phyloP scores from a whole-genome alignment of 2,888 invertebrate species.

The Dolichomitus sp. region DNA sequence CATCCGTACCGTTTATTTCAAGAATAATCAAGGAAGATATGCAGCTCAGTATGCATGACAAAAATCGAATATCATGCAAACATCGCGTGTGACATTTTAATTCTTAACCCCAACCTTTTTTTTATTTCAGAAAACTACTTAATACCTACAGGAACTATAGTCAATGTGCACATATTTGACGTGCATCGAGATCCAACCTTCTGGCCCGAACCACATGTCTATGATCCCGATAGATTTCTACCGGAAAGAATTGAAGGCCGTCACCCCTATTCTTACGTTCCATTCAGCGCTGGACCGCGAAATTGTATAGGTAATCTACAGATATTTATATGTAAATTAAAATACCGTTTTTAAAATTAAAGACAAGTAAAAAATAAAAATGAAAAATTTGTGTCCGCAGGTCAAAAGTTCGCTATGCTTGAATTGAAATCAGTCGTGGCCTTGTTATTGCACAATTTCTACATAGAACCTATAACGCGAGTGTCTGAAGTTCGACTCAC shows the following conservation, averaged over 20 bases:
- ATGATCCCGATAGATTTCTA: conserved; percentile 90
- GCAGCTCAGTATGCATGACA: conserved; percentile 65
- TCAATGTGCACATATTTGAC: conserved; percentile 88
- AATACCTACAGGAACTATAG: conserved; percentile 87
- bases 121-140: conserved; percentile 84
- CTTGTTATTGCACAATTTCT: conserved; percentile 73
- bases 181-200: conserved; percentile 89
- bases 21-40: conserved; percentile 88
- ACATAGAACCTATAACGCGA: conserved; percentile 74
- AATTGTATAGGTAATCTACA: conserved; percentile 89
- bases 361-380: neutral
- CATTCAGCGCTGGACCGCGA: conserved; percentile 90
- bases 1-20: conserved; percentile 90
- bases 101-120: neutral
- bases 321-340: neutral
- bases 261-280: conserved; percentile 90
- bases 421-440: conserved; percentile 76
- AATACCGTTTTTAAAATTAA: neutral
- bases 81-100: neutral
- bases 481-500: conserved; percentile 68
- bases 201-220: conserved; percentile 90
- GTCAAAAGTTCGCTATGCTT: conserved; percentile 76
- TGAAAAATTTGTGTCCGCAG: conserved; percentile 33
- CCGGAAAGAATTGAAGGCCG: conserved; percentile 86
- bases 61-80: neutral